Evolutionary conservation across 2,113 vertebrate genomes (phyloP).

Genomic region (Coptodon bakossiorum): DNA sequence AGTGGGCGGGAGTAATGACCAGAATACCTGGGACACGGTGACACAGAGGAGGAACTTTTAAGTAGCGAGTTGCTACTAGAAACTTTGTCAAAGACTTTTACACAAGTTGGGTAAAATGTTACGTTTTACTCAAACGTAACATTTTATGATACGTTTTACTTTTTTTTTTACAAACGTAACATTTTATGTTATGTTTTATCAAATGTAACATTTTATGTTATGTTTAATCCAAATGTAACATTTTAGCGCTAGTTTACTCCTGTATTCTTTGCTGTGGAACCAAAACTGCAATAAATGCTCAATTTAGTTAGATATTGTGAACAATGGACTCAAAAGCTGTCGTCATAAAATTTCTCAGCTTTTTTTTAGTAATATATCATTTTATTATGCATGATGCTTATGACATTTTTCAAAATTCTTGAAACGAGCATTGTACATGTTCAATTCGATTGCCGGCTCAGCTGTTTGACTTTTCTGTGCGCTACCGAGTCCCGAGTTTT

Average conservation of each 20-base stretch:
- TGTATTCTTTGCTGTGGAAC: background rate
- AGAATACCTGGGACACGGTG: conserved; percentile 21
- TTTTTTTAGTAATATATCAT: background rate
- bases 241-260: background rate
- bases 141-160: background rate
- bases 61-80: background rate
- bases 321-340: background rate
- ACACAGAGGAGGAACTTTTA: background rate
- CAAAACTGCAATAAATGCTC: background rate
- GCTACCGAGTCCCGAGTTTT: background rate
- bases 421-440: background rate
- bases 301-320: background rate
- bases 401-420: background rate
- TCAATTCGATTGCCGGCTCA: background rate
- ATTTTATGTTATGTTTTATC: background rate
- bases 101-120: background rate
- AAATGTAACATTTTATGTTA: background rate
- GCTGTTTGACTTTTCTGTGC: background rate
- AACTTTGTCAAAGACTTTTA: background rate
- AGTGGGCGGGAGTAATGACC: conserved; percentile 31
- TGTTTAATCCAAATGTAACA: background rate
- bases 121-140: background rate
- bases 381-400: background rate
- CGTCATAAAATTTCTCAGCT: background rate
- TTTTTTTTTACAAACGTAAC: background rate